Evolutionary conservation across 2,113 vertebrate species (phyloP), one percentile per base, ranked within the genome.

Genomic region (Poicephalus meyeri): DNA sequence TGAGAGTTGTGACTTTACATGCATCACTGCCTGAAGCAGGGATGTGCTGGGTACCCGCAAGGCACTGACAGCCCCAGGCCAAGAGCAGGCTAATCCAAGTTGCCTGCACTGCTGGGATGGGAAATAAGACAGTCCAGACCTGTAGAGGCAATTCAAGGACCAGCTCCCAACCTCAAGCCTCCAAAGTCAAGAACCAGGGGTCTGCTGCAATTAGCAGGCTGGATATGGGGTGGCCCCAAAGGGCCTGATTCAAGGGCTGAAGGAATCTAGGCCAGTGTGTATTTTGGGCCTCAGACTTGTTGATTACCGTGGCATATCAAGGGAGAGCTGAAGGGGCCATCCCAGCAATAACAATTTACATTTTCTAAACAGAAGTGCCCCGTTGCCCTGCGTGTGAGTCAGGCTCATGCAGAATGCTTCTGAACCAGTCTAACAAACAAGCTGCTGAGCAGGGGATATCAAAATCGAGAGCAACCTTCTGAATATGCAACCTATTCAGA

Each of bases 61-160:
- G 10, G 16, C 33, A 16, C n/a, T 11, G 33, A 58, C 17, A 86
- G 3, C 9, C 24, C 10, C 19, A 31, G 44, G n/a, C 29, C 56
- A 72, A 50, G 6, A 44, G 35, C 73, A 49, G 49, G 37, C 37
- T 80, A 55, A 28, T 31, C 42, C 41, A 47, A 63, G 23, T 19
- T 0, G 0, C 24, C 13, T 1, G 0, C 0, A 1, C 29, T 74
- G 44, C 50, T 66, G 16, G 29, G 35, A 25, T 0, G 0, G 46
- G 26, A 16, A 9, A 83, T n/a, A 31, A 1, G 6, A 53, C 28
- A 60, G 50, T 21, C 55, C 46, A 56, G 55, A 16, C 21, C 46
- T 53, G 5, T 0, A 42, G 18, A 18, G 83, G 8, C 1, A 1
- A 60, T 50, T 31, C 10, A 18, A 26, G 26, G 9, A 60, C 29